Evolutionary conservation across 2,113 vertebrate genomes (phyloP).

Genomic region (Propithecus coquereli): DNA sequence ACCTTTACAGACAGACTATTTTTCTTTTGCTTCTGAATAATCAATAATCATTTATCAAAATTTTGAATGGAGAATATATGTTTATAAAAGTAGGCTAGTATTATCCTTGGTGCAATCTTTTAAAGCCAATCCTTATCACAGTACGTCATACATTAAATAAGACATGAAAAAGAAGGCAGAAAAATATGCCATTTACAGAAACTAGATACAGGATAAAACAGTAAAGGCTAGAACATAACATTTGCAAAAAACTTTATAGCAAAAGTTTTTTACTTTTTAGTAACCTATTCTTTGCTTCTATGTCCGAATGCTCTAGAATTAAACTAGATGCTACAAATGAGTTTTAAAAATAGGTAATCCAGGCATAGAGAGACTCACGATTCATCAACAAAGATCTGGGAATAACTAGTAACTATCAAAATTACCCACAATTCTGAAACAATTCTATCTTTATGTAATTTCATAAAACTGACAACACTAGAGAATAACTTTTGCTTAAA

Average conservation of each 20-base stretch:
- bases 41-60: conserved; percentile 24
- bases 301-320: conserved; percentile 33
- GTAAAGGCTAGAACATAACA: conserved; percentile 30
- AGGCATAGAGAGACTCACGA: conserved; percentile 16
- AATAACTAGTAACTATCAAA: conserved; percentile 45
- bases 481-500: conserved; percentile 52
- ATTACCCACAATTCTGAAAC: conserved; percentile 22
- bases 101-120: conserved; percentile 2
- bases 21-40: conserved; percentile 44
- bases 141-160: not conserved
- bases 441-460: conserved; percentile 39
- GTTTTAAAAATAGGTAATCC: conserved; percentile 35
- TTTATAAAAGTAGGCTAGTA: conserved; percentile 30
- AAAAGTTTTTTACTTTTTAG: conserved; percentile 25
- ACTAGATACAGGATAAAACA: conserved; percentile 33
- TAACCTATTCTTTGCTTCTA: conserved; percentile 25
- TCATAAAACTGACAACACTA: conserved; percentile 38
- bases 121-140: conserved; percentile 31
- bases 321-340: conserved; percentile 36
- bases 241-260: conserved; percentile 9
- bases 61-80: conserved; percentile 21
- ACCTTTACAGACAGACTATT: not conserved
- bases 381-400: conserved; percentile 15
- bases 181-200: conserved; percentile 48
- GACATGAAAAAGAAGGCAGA: conserved; percentile 38